Evolutionary conservation across 2,888 invertebrate species (phyloP), one percentile per base, ranked within the genome.

Genomic region (Plutella xylostella): DNA sequence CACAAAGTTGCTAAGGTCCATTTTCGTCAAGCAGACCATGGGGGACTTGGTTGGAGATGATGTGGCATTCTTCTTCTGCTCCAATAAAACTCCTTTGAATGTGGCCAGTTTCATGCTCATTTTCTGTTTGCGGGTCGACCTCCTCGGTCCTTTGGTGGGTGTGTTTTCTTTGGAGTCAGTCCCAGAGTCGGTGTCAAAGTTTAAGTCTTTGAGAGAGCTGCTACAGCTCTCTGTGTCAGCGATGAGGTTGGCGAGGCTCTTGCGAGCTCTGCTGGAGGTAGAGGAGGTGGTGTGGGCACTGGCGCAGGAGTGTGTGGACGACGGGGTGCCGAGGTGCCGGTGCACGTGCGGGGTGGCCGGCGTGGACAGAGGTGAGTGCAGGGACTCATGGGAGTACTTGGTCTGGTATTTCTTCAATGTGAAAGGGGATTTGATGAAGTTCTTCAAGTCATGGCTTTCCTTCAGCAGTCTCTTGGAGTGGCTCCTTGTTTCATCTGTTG

Each of bases 141-240:
- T 61, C 42, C 72, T 53, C 0, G 70, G 15, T 2, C 51, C 52
- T 57, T 74, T 82, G 0, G 72, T 68, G 0, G 83, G 83, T 0
- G 79, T 83, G 50, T 84, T 85, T 49, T 84, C 83, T 64, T 83
- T 84, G 1, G 80, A 72, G 45, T 83, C 83, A 0, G 73, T 65
- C 1, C 76, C 73, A 1, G 84, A 82, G 49, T 84, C 84, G 0
- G 82, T 67, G 49, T 84, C 77, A 45, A 85, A 84, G 52, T 78
- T 85, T 0, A 84, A 63, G 52, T 83, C 84, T 71, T 84, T 82
- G 7, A 85, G 51, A 3, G 84, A 84, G 54, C 83, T 84, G 57
- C 83, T 84, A 55, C 84, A 84, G 55, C 83, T 84, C 51, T 85
- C 85, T 2, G 83, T 75, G 52, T 84, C 83, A 14, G 82, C 83